phyloP scores from a whole-genome alignment of 2,113 vertebrate species.

The Hippocampus zosterae region DNA sequence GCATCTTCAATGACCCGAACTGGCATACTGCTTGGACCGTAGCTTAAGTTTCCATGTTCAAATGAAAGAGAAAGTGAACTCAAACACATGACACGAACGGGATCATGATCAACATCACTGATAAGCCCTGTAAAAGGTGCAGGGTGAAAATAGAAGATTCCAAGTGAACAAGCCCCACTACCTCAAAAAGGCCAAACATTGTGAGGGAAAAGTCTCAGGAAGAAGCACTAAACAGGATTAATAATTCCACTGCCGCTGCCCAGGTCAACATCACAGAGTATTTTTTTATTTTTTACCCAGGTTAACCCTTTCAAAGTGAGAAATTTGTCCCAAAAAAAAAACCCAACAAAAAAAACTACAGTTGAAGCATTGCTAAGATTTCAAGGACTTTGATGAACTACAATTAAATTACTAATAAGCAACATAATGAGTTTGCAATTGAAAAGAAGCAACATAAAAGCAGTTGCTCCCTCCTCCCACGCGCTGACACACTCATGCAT shows the following conservation, averaged over 20 bases:
- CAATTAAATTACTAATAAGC: not conserved
- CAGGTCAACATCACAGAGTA: not conserved
- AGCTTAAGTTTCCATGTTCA: not conserved
- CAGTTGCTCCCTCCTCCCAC: constrained; percentile 7
- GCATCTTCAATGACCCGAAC: too few species aligned
- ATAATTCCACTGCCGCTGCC: not conserved
- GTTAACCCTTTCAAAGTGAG: not conserved
- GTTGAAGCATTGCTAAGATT: too few species aligned
- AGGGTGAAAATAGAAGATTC: not conserved
- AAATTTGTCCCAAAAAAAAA: not conserved
- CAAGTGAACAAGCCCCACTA: not conserved
- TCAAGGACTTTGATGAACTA: not conserved
- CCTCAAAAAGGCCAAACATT: not conserved
- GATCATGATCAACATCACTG: not conserved
- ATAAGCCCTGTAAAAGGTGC: not conserved
- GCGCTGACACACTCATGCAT: constrained; percentile 29
- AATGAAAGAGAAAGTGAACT: not conserved
- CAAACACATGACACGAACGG: not conserved
- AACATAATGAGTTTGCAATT: not conserved
- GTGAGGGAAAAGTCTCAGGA: not conserved
- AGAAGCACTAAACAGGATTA: not conserved
- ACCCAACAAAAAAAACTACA: not conserved
- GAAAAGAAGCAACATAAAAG: not conserved
- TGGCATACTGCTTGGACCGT: too few species aligned
- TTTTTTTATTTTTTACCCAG: too few species aligned